A percentile compares a stretch with the other conserved stretches of the same genome.
Conservation (phyloP, 1,140 invertebrate species). For the Paraescarpia echinospica region DNA sequence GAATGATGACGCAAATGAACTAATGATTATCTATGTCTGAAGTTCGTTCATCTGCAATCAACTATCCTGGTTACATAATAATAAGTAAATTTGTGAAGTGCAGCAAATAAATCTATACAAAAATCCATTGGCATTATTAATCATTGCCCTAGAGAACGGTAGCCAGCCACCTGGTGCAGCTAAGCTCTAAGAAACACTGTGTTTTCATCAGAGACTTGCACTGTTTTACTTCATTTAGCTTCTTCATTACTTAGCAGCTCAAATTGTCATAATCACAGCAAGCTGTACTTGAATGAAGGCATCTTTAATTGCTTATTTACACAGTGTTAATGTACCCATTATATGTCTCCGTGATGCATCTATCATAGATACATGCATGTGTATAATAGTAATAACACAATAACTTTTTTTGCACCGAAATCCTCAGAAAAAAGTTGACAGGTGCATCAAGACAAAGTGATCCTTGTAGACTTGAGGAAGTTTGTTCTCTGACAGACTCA, state of each 20-base stretch:
- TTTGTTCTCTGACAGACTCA: neutral
- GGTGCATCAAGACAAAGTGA: neutral
- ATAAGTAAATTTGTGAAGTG: too few relatives aligned
- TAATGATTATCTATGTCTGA: too few relatives aligned
- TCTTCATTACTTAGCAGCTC: neutral
- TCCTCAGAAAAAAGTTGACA: too few relatives aligned
- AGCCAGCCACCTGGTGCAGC: neutral
- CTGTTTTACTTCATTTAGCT: neutral
- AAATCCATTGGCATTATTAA: neutral
- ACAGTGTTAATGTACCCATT: neutral
- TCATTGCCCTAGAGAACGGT: neutral
- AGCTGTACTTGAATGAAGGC: neutral
- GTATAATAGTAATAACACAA: too few relatives aligned
- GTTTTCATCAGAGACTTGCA: neutral
- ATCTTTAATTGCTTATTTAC: neutral
- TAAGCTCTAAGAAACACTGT: neutral
- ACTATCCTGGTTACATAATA: too few relatives aligned
- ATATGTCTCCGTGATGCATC: too few relatives aligned
- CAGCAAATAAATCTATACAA: too few relatives aligned
- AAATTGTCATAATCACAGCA: neutral
- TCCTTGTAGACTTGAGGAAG: neutral
- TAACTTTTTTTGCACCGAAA: too few relatives aligned
- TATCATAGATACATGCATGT: too few relatives aligned
- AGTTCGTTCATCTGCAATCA: too few relatives aligned
- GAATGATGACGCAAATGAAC: too few relatives aligned